Conservation (phyloP, 2,888 invertebrate species). For the Conchocele bisecta region DNA sequence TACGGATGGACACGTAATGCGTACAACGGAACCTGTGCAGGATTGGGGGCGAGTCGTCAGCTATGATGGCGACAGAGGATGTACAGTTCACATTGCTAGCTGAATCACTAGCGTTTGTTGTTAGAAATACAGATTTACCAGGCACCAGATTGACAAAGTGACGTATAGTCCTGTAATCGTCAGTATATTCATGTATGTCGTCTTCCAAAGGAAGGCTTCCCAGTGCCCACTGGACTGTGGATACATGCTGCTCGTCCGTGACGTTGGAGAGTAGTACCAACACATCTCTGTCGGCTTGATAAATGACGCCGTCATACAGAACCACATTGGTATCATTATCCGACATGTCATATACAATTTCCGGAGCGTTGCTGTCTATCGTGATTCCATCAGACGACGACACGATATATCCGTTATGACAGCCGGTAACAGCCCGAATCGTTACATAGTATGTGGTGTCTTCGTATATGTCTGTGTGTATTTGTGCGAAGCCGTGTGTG, state of each 20-base stretch:
- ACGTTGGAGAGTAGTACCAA: slow-evolving; percentile 41
- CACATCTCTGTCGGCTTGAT: slow-evolving; percentile 46
- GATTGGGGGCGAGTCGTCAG: slow-evolving; percentile 55
- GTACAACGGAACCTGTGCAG: slow-evolving; percentile 54
- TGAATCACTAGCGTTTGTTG: slow-evolving; percentile 49
- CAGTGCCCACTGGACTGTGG: slow-evolving; percentile 25
- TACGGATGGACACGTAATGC: slow-evolving; percentile 38
- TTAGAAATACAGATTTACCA: slow-evolving; percentile 57
- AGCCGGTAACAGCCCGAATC: slow-evolving; percentile 68
- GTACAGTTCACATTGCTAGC: slow-evolving; percentile 53
- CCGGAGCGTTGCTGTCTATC: slow-evolving; percentile 60
- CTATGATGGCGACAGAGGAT: slow-evolving; percentile 52
- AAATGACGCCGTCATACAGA: slow-evolving; percentile 30
- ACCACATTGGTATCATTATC: slow-evolving; percentile 22
- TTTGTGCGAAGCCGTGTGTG: slow-evolving; percentile 64
- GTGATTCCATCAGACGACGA: slow-evolving; percentile 70
- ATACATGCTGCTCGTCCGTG: slow-evolving; percentile 42
- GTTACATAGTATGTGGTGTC: slow-evolving; percentile 62
- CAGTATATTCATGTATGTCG: slow-evolving; percentile 33
- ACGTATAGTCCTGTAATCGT: slow-evolving; percentile 25
- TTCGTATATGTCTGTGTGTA: slow-evolving; percentile 60
- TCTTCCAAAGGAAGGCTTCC: slow-evolving; percentile 33
- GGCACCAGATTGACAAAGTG: slow-evolving; percentile 34
- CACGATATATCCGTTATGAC: slow-evolving; percentile 63
- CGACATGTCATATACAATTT: slow-evolving; percentile 21